Evolutionary conservation across 2,888 invertebrate genomes (phyloP).

Genomic region (Acanthosoma haemorrhoidale): DNA sequence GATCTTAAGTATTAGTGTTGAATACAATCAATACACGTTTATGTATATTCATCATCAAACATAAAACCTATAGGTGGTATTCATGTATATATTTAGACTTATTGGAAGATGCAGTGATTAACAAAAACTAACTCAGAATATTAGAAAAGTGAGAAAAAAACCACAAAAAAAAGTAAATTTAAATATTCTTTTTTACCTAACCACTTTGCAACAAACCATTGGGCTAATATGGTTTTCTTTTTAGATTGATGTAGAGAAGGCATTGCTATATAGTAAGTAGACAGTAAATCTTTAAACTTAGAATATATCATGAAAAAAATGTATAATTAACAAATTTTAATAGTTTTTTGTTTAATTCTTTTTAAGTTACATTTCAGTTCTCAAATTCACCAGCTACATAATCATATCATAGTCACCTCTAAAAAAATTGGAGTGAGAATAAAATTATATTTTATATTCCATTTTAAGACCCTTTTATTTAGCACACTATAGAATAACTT

Average conservation of each 20-base stretch:
- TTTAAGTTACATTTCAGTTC: neutral
- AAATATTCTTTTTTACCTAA: neutral
- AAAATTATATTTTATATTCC: slow-evolving; percentile 4
- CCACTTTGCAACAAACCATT: neutral
- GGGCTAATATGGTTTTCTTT: neutral
- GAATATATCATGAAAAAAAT: neutral
- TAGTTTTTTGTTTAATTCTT: neutral
- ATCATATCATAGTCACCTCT: slow-evolving; percentile 6
- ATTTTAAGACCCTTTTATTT: neutral
- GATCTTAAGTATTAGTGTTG: slow-evolving; percentile 10
- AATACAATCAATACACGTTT: slow-evolving; percentile 1
- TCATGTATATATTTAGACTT: neutral
- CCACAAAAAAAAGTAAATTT: neutral
- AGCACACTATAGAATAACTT: neutral
- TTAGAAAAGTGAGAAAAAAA: no score
- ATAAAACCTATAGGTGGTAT: neutral
- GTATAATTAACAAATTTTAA: neutral
- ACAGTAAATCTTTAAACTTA: neutral
- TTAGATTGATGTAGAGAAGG: neutral
- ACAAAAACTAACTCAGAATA: neutral
- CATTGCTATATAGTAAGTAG: slow-evolving; percentile 2
- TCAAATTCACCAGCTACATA: neutral
- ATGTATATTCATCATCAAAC: neutral
- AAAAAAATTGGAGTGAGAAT: slow-evolving; percentile 2
- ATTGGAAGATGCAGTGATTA: neutral